Base-by-base conservation (phyloP, 2,888 invertebrate genomes). In the Agonopterix arenella region DNA sequence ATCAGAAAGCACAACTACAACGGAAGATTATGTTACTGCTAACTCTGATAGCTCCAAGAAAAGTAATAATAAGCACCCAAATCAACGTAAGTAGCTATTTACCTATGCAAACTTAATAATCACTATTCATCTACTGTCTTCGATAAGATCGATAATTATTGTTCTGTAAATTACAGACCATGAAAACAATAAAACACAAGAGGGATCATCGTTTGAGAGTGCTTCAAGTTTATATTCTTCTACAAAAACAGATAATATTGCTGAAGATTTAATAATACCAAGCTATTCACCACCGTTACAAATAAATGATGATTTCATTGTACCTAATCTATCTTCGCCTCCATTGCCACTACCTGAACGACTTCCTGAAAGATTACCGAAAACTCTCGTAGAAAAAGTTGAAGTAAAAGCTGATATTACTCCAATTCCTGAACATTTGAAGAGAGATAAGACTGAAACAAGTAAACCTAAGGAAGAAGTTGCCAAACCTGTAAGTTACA, bases 11-110 rank as follows among this genome's bases (percentile, higher is more conserved):
- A 96, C 96, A 53, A 94, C 94, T 42, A 93, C 93, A 13, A 94
- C 94, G 45, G 96, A 96, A 78, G 96, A 96, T 80, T 96, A 96
- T 77, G 93, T 95, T 59, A 96, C 96, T 62, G 96, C 96, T 73
- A 96, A 93, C 77, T 92, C 93, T 49, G 93, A 94, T 70, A 94
- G 92, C 68, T 94, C 93, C 11, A 91, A 93, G 68, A 91, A 90
- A 76, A 92, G 92, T 67, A 90, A 86, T 57, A 70, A 81, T 62
- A 89, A 80, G 64, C 80, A 80, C 65, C 81, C 79, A 59, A 84
- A 77, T 60, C 81, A 84, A 57, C 78, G 89, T 89, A 75, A 80
- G 80, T 76, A 57, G n/a, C n/a, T n/a, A 38, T 10, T 10, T 38
- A 38, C n/a, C n/a, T 38, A 40, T 40, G 4, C 10, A 28, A 28